A percentile compares a stretch with the other conserved stretches of the same genome.
Conservation (phyloP, 2,888 invertebrate species). For the Lymantria dispar region DNA sequence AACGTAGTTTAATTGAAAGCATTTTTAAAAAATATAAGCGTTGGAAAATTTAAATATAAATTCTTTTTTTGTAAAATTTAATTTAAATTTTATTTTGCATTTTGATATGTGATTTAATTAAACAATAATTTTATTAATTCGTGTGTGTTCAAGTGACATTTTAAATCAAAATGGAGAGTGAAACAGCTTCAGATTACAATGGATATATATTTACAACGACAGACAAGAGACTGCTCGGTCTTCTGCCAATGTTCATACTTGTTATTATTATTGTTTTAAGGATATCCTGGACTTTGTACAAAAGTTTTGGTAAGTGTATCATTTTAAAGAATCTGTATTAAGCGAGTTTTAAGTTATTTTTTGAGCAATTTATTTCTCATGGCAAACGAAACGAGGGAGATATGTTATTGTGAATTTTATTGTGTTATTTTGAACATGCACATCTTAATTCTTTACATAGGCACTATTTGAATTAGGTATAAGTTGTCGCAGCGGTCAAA, state of each 20-base stretch:
- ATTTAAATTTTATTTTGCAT: neutral
- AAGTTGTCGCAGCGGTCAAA: no score
- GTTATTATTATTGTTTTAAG: conserved; percentile 54
- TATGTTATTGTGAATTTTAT: no score
- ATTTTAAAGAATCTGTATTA: neutral
- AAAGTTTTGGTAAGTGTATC: conserved; percentile 50
- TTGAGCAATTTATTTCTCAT: no score
- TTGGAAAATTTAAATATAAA: no score
- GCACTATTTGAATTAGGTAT: no score
- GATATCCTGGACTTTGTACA: conserved; percentile 59
- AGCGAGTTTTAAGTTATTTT: neutral
- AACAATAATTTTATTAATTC: neutral
- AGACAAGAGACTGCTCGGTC: conserved; percentile 36
- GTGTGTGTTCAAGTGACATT: conserved; percentile 3
- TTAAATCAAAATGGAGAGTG: conserved; percentile 30
- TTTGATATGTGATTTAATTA: neutral
- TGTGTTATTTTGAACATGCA: no score
- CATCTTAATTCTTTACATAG: no score
- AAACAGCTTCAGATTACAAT: conserved; percentile 14
- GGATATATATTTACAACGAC: conserved; percentile 9
- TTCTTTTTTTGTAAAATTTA: neutral
- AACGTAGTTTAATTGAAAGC: no score
- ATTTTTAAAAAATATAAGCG: neutral
- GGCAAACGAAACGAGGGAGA: no score
- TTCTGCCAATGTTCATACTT: conserved; percentile 58